Evolutionary conservation across 2,113 vertebrate genomes (phyloP).

Genomic region (Lophochroa leadbeateri): DNA sequence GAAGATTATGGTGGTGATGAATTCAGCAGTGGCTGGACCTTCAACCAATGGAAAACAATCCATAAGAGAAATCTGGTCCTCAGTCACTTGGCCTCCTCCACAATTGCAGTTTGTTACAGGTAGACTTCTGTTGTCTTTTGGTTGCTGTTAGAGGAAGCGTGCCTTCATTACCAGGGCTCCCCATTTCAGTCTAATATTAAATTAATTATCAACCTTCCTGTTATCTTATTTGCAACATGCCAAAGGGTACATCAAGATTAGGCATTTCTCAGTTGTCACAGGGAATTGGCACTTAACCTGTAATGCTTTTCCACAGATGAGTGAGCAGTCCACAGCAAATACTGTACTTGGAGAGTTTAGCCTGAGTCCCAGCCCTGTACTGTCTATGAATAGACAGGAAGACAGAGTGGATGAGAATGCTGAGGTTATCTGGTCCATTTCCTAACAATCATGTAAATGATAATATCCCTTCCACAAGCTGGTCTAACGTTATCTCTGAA

Average conservation of each 20-base stretch:
- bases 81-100: not conserved
- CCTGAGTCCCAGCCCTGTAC: not conserved
- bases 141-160: not conserved
- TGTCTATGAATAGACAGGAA: slow-evolving; percentile 11
- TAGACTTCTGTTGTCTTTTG: not conserved
- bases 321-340: not conserved
- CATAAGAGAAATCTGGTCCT: not conserved
- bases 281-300: not conserved
- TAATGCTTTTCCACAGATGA: not conserved
- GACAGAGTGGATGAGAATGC: not conserved
- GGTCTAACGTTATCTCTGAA: slow-evolving; percentile 10
- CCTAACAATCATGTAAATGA: slow-evolving; percentile 16
- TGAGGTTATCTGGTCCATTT: not conserved
- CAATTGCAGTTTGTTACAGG: not conserved
- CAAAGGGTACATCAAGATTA: not conserved
- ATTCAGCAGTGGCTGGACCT: not conserved
- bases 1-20: not conserved
- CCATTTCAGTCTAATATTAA: not conserved
- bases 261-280: not conserved
- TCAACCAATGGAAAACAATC: not conserved
- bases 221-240: not conserved
- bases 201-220: not conserved
- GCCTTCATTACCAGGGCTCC: not conserved
- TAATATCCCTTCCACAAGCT: not conserved
- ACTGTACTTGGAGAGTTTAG: not conserved